These are phyloP conservation scores for Frieseomelitta varia DNA, from an alignment of 1,140 invertebrate genomes.

Conservation along the genomic window DNA sequence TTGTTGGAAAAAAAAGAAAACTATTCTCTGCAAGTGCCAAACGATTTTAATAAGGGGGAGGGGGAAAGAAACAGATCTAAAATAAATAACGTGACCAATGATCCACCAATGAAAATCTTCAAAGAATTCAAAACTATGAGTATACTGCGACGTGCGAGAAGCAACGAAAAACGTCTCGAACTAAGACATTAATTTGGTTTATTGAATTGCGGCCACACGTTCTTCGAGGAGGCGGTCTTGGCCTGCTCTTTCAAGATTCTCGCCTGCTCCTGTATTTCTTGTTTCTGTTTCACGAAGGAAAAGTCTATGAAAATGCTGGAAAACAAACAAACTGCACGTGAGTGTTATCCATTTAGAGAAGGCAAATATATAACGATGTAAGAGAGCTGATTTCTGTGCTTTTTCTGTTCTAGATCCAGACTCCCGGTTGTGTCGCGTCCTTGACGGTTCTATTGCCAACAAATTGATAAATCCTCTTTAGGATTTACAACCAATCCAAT, in stretches of 20 bases:
- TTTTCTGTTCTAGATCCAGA: slow-evolving; percentile 4
- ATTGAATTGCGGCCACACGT: slow-evolving; percentile 82
- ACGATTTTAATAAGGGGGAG: background rate
- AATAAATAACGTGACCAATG: slow-evolving; percentile 48
- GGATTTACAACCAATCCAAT: background rate
- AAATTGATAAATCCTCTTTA: background rate
- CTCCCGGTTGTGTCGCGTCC: background rate
- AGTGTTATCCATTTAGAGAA: slow-evolving; percentile 47
- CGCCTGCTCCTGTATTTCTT: slow-evolving; percentile 84
- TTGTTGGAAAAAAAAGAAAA: background rate
- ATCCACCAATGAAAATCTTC: background rate
- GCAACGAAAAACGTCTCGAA: slow-evolving; percentile 65
- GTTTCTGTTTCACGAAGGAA: slow-evolving; percentile 92
- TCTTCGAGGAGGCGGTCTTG: slow-evolving; percentile 77
- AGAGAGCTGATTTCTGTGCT: slow-evolving; percentile 9
- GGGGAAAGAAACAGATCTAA: background rate
- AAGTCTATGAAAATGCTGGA: slow-evolving; percentile 87
- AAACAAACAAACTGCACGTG: slow-evolving; percentile 80
- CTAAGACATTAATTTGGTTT: slow-evolving; percentile 75
- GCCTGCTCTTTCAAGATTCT: slow-evolving; percentile 81
- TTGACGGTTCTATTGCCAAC: background rate
- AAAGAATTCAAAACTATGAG: slow-evolving; percentile 22
- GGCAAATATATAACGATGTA: slow-evolving; percentile 13
- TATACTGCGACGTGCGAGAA: slow-evolving; percentile 42
- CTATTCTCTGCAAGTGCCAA: too few species aligned